Base-by-base conservation (phyloP, 2,888 invertebrate genomes). In the Apodemia hepburni region DNA sequence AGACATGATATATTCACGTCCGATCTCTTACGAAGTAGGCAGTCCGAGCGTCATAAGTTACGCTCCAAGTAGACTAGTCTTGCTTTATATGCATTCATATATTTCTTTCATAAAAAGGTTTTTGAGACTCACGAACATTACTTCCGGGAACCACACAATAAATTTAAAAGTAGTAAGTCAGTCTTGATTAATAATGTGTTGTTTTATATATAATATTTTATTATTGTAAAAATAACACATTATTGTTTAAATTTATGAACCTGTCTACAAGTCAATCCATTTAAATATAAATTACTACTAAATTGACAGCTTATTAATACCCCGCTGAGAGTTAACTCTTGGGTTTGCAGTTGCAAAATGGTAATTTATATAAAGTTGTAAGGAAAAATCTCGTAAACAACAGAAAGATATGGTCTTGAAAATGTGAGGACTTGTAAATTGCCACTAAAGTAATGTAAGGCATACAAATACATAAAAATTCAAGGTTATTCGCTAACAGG, bases 201-300 rank as follows among this genome's bases (percentile, higher is more conserved):
- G 38, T 38, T 12, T 12, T 38, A 12, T 38, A 12, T 38, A 38
- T 3, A 38, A 11, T 38, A 38, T 12, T 38, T 33, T 3, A 38
- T 38, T 38, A 12, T 38, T 38, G 9, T 11, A 12, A 38, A 38
- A 38, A 38, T 38, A 38, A 38, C 11, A 38, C 2, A 12, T 42
- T 42, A 42, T 42, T 42, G 3, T 15, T 15, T 49, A 61, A 61
- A 59, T 29, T 60, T 58, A 58, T 58, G n/a, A 29, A 27, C 7
- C 33, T 58, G n/a, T 58, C 22, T 58, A 29, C 35, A 29, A 33
- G 58, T 33, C 33, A 35, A 58, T 49, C 49, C 18, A 49, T 22
- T 49, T 49, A 17, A 49, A 49, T 49, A 49, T 49, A 49, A 49
- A 17, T 18, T 17, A 49, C 17, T 42, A 49, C 17, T 49, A 49